These are phyloP conservation scores for Chrysogorgia sp. DNA, from an alignment of 92 coral and sea anemone genomes.

Conservation along the genomic window DNA sequence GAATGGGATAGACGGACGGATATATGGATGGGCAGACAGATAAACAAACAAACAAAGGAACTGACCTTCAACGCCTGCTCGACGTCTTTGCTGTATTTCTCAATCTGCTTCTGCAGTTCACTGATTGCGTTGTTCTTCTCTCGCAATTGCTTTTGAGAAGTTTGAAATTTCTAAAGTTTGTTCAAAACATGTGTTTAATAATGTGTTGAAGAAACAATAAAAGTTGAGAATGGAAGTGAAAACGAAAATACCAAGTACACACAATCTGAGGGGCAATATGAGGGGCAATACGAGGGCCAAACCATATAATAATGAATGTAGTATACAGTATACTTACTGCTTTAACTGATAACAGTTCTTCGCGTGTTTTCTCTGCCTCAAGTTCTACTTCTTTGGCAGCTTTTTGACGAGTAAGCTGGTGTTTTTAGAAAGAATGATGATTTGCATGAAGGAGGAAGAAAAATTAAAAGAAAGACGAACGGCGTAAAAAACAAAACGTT, in stretches of 20 bases:
- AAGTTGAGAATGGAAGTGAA: slow-evolving; percentile 27
- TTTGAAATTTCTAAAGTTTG: slow-evolving; percentile 71
- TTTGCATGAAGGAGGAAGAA: neutral
- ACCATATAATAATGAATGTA: no score
- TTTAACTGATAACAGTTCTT: slow-evolving; percentile 59
- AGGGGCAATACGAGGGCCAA: no score
- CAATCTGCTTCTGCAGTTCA: slow-evolving; percentile 78
- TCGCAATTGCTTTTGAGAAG: slow-evolving; percentile 80
- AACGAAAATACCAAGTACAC: neutral
- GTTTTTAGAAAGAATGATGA: neutral
- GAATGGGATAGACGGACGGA: no score
- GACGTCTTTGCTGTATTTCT: slow-evolving; percentile 61
- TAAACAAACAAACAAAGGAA: no score
- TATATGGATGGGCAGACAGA: no score
- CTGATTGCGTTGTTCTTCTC: slow-evolving; percentile 68
- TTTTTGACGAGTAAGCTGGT: slow-evolving; percentile 74
- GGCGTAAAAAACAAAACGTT: neutral
- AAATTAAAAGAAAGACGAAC: neutral
- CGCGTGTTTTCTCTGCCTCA: slow-evolving; percentile 71
- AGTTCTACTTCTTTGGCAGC: slow-evolving; percentile 79
- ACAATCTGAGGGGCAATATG: no score
- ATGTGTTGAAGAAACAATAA: neutral
- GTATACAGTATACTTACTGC: slow-evolving; percentile 67
- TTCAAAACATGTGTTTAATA: neutral
- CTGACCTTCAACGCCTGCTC: slow-evolving; percentile 44